A percentile compares a stretch with the other conserved stretches of the same genome.
These are phyloP conservation scores for Neodontobutis hainanensis DNA, from an alignment of 2,113 vertebrate species.

Conservation along the genomic window DNA sequence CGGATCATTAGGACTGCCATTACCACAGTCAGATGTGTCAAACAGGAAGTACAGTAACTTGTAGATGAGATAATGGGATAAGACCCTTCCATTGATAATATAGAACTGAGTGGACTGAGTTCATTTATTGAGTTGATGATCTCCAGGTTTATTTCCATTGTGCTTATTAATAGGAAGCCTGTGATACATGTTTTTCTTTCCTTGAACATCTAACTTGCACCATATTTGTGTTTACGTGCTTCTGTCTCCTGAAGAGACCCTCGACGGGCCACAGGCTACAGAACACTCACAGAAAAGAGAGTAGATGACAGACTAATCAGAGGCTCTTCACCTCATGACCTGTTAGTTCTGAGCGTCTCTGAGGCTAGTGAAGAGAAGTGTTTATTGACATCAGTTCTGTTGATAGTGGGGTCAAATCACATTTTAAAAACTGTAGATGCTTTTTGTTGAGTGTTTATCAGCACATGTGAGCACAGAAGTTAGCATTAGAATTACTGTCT, in stretches of 20 bases:
- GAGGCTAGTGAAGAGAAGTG: slow-evolving; percentile 4
- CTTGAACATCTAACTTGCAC: too few relatives aligned
- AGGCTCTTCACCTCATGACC: slow-evolving; percentile 50
- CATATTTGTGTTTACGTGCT: too few relatives aligned
- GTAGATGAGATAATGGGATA: background rate
- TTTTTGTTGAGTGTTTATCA: background rate
- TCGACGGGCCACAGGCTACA: background rate
- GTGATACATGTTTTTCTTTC: too few relatives aligned
- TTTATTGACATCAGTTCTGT: background rate
- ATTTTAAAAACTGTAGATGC: background rate
- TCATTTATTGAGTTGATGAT: too few relatives aligned
- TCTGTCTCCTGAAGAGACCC: too few relatives aligned
- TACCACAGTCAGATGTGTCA: slow-evolving; percentile 8
- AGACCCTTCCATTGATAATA: background rate
- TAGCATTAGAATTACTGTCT: too few relatives aligned
- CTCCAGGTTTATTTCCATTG: too few relatives aligned
- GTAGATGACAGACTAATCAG: slow-evolving; percentile 50
- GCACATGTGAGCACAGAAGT: too few relatives aligned
- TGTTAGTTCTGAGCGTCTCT: slow-evolving; percentile 9
- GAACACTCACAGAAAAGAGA: slow-evolving; percentile 17
- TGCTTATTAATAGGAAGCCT: too few relatives aligned
- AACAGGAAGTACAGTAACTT: background rate
- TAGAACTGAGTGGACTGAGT: too few relatives aligned
- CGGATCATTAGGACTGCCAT: slow-evolving; percentile 27
- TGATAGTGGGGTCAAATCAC: background rate